Conservation (phyloP, 2,113 vertebrate genomes). For the Phaethornis superciliosus region DNA sequence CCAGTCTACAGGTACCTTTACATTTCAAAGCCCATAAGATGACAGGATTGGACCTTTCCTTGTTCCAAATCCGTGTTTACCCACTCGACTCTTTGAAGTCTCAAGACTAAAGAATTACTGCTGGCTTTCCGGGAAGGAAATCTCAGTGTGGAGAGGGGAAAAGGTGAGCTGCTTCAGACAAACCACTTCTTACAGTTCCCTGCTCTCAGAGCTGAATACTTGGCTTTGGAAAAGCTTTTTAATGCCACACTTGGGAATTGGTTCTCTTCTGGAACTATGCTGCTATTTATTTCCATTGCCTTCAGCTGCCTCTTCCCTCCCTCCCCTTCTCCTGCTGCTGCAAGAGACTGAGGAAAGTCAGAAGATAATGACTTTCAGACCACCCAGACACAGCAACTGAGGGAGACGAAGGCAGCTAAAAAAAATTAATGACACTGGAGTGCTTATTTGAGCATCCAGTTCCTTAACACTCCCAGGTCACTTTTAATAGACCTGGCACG, state of each 20-base stretch:
- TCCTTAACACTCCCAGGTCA: background rate
- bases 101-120: background rate
- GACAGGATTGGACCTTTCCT: conserved; percentile 35
- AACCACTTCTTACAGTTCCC: conserved; percentile 48
- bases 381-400: conserved; percentile 18
- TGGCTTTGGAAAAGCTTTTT: conserved; percentile 38
- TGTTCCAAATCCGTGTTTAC: conserved; percentile 29
- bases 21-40: conserved; percentile 43
- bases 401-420: background rate
- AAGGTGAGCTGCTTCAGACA: conserved; percentile 40
- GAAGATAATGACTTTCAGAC: background rate
- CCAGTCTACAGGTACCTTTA: conserved; percentile 33
- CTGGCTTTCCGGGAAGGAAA: background rate
- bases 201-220: background rate
- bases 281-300: conserved; percentile 59
- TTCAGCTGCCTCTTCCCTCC: conserved; percentile 32
- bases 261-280: conserved; percentile 51
- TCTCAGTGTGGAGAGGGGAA: background rate
- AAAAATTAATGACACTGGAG: background rate
- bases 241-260: conserved; percentile 42
- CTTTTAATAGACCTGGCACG: background rate
- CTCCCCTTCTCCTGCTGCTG: background rate
- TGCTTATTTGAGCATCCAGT: background rate
- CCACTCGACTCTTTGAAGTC: conserved; percentile 12
- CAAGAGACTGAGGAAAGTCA: background rate